Percentiles rank a stretch among this genome's conserved stretches.
These are phyloP conservation scores for Meloidogyne chitwoodi DNA, from an alignment of 1,140 invertebrate genomes.

Conservation along the genomic window DNA sequence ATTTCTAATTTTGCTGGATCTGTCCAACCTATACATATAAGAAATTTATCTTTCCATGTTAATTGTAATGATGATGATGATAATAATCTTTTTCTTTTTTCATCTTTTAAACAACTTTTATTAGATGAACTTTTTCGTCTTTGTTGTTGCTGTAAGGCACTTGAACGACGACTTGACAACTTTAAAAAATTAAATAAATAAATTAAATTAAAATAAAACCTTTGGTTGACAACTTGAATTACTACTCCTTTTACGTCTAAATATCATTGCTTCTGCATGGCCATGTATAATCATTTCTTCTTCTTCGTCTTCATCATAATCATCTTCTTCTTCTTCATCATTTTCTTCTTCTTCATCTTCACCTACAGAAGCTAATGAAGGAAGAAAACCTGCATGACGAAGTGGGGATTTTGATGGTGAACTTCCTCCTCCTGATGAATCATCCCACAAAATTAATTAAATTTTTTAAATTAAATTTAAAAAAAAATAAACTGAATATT, in stretches of 20 bases:
- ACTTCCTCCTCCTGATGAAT: conserved; percentile 5
- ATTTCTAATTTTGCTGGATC: conserved; percentile 22
- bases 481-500: conserved; percentile 13
- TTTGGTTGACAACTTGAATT: neutral
- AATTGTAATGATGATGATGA: conserved; percentile 21
- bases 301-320: neutral
- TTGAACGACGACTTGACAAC: neutral
- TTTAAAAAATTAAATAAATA: neutral
- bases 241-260: neutral
- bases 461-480: neutral
- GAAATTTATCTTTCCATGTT: conserved; percentile 22
- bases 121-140: neutral
- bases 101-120: neutral
- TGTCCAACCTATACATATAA: conserved; percentile 34
- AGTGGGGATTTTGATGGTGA: conserved; percentile 28
- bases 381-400: conserved; percentile 25
- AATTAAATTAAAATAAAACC: neutral
- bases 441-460: conserved; percentile 25
- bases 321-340: neutral
- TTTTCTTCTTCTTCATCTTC: conserved; percentile 29
- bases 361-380: conserved; percentile 20
- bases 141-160: neutral
- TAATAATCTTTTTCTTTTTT: neutral
- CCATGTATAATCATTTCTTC: neutral
- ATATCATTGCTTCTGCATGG: neutral